Evolutionary conservation across 2,797 vertebrate species (phyloP), one percentile per base, ranked within the genome.

Genomic region (Cichlasoma orientale): DNA sequence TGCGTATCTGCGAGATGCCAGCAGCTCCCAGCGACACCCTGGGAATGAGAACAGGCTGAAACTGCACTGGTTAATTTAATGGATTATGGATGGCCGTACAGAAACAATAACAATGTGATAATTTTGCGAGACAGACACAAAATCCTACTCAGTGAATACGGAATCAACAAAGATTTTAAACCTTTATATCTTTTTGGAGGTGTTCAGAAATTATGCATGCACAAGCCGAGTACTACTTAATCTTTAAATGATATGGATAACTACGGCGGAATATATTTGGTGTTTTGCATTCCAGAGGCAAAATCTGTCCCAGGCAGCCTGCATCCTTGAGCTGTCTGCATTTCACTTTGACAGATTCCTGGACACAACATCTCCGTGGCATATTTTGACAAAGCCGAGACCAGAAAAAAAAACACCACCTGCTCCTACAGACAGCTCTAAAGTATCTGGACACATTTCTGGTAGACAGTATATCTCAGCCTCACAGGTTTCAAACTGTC

Each of bases 401-500:
- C 3, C 29, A 56, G 7, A 72, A 71, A 27, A 57, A 47, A 6
- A 8, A 33, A 33, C 27, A 54, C 23, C 56, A 66, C 58, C 53
- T 27, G 44, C 69, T 77, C 31, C 7, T 21, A n/a, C 69, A 57
- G 72, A 74, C 56, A 82, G 70, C 69, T 79, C 13, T 16, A 54
- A 78, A 69, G 73, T 80, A 71, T 82, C 55, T 54, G 2, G 85
- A 76, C 80, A 77, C 76, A 72, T 63, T 77, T 79, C 54, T 58
- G 55, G 53, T 72, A 72, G 66, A 83, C 76, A 50, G 79, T 21
- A 36, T 76, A 75, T 82, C 50, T 70, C 44, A 38, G 75, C 56
- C 50, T 71, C 19, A 21, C 69, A 83, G 74, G 80, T 69, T 68
- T 61, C 59, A 12, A 87, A 14, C 73, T 78, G 75, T 71, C 78